Base-by-base conservation (phyloP, 2,888 invertebrate genomes). In the Apamea anceps region DNA sequence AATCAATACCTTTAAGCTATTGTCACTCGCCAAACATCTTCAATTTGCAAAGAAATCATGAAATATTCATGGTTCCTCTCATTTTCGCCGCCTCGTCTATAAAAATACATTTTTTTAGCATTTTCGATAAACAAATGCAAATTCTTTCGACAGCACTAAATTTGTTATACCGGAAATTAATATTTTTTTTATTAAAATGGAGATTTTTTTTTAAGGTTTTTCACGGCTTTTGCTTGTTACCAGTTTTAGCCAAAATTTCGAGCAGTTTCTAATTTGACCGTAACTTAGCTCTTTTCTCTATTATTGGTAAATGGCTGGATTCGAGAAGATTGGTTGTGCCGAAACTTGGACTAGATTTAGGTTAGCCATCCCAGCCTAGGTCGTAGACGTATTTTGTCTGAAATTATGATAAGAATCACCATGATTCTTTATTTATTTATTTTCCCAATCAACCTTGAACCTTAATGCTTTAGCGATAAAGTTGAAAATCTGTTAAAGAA, bases 121-220 rank as follows among this genome's bases (percentile, higher is more conserved):
- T 73, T 80, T 87, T 77, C 73, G 67, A 80, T 80, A 78, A 81
- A 83, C 74, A 79, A 87, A 88, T 87, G 76, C 75, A 87, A 87
- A 88, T 84, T 82, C 42, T 65, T 79, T 75, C 42, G 84, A 63
- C 75, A 81, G 74, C 77, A 82, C 71, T 77, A 60, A 82, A 42
- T 32, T 86, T 86, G 68, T 72, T 79, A 76, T 54, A 71, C 77
- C 70, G 87, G 87, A 86, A 75, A 88, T 87, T 88, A 80, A 72
- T 88, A 42, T 84, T 60, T 79, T 78, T 82, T 75, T 76, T 76
- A 81, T 72, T 88, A 76, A 81, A 72, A 66, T 62, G 68, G 79
- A 76, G 42, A 80, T 79, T 83, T 66, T 62, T 77, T 73, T 51
- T 15, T 6, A 68, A 70, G 42, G 60, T 51, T n/a, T n/a, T n/a